A percentile compares a stretch with the other conserved stretches of the same genome.
Evolutionary conservation across 2,797 vertebrate genomes (phyloP).

Genomic region (Microctenopoma stevenorrisi): DNA sequence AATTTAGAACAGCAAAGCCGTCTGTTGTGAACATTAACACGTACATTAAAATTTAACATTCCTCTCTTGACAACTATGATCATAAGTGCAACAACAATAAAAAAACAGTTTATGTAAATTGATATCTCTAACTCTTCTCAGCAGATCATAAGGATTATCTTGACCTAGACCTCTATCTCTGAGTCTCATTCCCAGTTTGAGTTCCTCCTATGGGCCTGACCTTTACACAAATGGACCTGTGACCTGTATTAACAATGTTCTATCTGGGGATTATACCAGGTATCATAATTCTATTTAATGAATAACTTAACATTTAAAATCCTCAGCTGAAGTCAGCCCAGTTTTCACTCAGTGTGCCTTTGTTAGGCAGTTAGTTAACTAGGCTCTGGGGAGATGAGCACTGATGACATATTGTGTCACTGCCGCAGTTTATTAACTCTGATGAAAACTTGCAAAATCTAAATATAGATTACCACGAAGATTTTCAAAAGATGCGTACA

Average conservation of each 20-base stretch:
- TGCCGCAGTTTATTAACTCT: slow-evolving; percentile 62
- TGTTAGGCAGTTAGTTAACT: slow-evolving; percentile 63
- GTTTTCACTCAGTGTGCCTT: slow-evolving; percentile 51
- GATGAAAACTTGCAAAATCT: slow-evolving; percentile 48
- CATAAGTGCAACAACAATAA: background rate
- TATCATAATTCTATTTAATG: slow-evolving; percentile 82
- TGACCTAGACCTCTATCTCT: slow-evolving; percentile 56
- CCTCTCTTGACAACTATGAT: slow-evolving; percentile 14
- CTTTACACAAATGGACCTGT: slow-evolving; percentile 72
- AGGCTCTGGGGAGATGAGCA: slow-evolving; percentile 55
- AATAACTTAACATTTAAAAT: slow-evolving; percentile 85
- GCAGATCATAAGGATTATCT: slow-evolving; percentile 54
- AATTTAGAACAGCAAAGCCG: slow-evolving; percentile 30
- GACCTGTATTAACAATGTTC: slow-evolving; percentile 75
- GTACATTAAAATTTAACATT: background rate
- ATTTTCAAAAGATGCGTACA: slow-evolving; percentile 26
- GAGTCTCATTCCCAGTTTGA: slow-evolving; percentile 42
- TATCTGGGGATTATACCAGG: slow-evolving; percentile 58
- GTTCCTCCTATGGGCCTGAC: slow-evolving; percentile 62
- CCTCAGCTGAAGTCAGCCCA: slow-evolving; percentile 56
- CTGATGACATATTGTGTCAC: slow-evolving; percentile 53
- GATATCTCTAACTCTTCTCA: slow-evolving; percentile 16
- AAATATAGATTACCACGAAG: slow-evolving; percentile 41
- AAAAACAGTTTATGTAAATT: slow-evolving; percentile 17
- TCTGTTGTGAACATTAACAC: slow-evolving; percentile 2